These are phyloP conservation scores for Lasioglossum oenotherae DNA, from an alignment of 2,888 invertebrate genomes.

Conservation along the genomic window DNA sequence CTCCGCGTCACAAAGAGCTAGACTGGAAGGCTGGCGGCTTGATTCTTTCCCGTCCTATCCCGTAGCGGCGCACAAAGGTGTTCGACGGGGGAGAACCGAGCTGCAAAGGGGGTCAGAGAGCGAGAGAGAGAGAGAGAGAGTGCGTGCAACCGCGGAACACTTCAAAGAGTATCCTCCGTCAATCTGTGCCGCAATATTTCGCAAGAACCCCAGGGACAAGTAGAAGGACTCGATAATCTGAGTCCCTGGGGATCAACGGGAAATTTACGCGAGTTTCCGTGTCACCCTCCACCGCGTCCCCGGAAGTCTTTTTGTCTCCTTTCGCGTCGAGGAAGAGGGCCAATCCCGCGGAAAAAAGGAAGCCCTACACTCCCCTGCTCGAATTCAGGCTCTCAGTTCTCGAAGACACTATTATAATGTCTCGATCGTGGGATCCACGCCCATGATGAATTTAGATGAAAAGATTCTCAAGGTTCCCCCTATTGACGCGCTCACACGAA, in stretches of 20 bases:
- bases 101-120: neutral
- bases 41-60: constrained; percentile 22
- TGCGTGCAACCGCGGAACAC: constrained; percentile 13
- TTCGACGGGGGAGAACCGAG: constrained; percentile 20
- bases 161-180: constrained; percentile 24
- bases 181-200: neutral
- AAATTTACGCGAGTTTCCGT: neutral
- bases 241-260: constrained; percentile 17
- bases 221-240: constrained; percentile 13
- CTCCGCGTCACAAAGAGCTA: constrained; percentile 17
- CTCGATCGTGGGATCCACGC: neutral
- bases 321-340: neutral
- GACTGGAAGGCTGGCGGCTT: constrained; percentile 18
- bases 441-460: constrained; percentile 38
- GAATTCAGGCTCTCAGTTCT: neutral
- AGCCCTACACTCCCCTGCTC: neutral
- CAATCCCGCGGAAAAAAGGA: neutral
- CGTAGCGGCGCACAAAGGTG: neutral
- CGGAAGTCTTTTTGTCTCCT: neutral
- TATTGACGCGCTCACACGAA: constrained; percentile 16
- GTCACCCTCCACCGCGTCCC: neutral
- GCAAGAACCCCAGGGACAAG: neutral
- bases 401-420: neutral
- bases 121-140: constrained; percentile 13
- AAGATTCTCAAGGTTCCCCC: constrained; percentile 8